phyloP scores from a whole-genome alignment of 2,888 invertebrate genomes.

The Ferrisia virgata region DNA sequence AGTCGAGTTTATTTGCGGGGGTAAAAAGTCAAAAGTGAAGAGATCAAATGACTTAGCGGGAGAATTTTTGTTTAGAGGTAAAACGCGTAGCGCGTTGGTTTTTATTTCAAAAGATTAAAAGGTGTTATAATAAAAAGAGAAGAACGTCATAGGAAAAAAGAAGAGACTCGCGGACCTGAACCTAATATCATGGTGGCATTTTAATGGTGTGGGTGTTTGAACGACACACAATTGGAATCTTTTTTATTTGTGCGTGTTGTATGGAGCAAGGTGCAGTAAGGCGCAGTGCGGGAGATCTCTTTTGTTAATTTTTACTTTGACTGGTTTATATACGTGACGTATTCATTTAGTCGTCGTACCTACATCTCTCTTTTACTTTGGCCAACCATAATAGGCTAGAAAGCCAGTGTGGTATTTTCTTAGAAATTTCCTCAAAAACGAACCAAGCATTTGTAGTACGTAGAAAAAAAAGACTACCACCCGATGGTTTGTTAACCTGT shows the following conservation, averaged over 20 bases:
- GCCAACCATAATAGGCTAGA: neutral
- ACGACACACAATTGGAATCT: constrained; percentile 41
- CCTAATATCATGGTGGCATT: constrained; percentile 37
- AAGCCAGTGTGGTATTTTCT: constrained; percentile 24
- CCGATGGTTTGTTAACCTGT: constrained; percentile 9
- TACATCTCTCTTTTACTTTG: neutral
- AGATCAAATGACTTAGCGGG: constrained; percentile 6
- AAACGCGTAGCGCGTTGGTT: neutral
- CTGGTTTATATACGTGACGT: constrained; percentile 32
- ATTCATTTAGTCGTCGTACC: constrained; percentile 20
- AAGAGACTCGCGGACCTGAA: neutral
- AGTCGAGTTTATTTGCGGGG: neutral
- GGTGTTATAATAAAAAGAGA: neutral
- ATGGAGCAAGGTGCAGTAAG: neutral
- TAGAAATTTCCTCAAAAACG: neutral
- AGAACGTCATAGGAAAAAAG: no score
- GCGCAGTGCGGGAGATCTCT: constrained; percentile 7
- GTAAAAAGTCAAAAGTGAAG: constrained; percentile 23
- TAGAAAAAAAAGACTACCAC: neutral
- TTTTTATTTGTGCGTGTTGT: constrained; percentile 17
- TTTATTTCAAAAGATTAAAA: constrained; percentile 31
- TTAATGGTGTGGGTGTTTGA: constrained; percentile 43
- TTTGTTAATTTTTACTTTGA: neutral
- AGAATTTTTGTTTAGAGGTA: neutral
- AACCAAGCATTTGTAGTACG: neutral